Conservation (phyloP, 2,888 invertebrate genomes). For the Heteromurus nitidus region DNA sequence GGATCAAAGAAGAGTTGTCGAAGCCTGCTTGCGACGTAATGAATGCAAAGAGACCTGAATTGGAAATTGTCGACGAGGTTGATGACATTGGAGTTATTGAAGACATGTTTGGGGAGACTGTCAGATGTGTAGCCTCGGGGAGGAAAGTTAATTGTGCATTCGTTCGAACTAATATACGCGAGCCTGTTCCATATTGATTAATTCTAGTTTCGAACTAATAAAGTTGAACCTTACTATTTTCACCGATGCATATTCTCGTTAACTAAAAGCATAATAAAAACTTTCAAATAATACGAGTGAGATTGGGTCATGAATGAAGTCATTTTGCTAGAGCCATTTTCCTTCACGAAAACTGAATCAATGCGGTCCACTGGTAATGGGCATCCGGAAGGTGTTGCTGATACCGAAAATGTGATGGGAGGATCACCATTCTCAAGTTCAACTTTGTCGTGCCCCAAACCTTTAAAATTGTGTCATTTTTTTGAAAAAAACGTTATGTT, state of each 20-base stretch:
- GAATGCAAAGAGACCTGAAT: constrained; percentile 1
- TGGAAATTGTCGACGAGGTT: background rate
- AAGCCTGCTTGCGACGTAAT: background rate
- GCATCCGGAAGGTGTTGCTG: background rate
- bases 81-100: constrained; percentile 2
- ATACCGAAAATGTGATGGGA: constrained; percentile 2
- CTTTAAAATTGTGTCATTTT: background rate
- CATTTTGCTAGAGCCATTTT: background rate
- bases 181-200: background rate
- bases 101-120: background rate
- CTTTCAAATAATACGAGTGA: background rate
- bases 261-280: too few species aligned
- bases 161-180: background rate
- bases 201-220: too few species aligned
- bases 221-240: background rate
- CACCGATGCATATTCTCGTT: background rate
- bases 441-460: constrained; percentile 1
- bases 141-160: constrained; percentile 3
- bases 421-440: constrained; percentile 1
- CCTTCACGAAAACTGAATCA: background rate
- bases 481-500: too few species aligned
- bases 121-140: constrained; percentile 8
- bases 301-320: background rate
- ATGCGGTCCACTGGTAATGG: constrained; percentile 9
- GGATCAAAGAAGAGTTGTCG: background rate